Percentiles rank a stretch among this genome's conserved stretches.
Conservation (phyloP, 2,113 vertebrate genomes). For the Calidris pugnax region DNA sequence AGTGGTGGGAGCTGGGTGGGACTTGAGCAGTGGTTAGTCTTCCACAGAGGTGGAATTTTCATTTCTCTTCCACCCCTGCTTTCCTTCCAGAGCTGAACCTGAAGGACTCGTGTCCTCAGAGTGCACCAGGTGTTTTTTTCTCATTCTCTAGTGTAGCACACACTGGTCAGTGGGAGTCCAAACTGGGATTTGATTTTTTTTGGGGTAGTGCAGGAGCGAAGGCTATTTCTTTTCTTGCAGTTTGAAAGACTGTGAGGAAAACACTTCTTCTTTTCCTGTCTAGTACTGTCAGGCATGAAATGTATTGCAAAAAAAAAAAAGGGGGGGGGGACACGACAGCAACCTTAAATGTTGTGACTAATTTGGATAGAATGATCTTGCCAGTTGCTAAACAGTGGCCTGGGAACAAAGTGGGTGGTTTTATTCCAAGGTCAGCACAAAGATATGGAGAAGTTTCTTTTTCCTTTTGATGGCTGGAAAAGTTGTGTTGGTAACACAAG, state of each 20-base stretch:
- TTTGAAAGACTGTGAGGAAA: background rate
- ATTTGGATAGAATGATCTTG: background rate
- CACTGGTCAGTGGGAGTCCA: background rate
- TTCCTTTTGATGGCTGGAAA: background rate
- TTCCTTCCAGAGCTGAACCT: background rate
- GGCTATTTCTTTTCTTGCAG: background rate
- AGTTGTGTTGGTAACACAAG: background rate
- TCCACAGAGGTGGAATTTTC: background rate
- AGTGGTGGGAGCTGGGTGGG: background rate
- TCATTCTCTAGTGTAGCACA: background rate
- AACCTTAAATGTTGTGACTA: background rate
- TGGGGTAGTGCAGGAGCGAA: background rate
- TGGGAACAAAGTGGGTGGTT: conserved; percentile 21
- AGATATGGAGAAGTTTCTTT: background rate
- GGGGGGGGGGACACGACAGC: background rate
- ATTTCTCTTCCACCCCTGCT: background rate
- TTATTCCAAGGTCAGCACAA: conserved; percentile 1
- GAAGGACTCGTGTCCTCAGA: background rate
- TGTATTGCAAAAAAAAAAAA: background rate
- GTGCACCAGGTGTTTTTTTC: background rate
- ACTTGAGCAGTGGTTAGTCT: background rate
- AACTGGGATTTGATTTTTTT: background rate
- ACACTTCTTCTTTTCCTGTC: background rate
- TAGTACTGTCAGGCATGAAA: background rate
- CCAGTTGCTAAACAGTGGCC: background rate